Evolutionary conservation across 1,140 invertebrate species (phyloP), one percentile per base, ranked within the genome.

Genomic region (Brachionus angularis): DNA sequence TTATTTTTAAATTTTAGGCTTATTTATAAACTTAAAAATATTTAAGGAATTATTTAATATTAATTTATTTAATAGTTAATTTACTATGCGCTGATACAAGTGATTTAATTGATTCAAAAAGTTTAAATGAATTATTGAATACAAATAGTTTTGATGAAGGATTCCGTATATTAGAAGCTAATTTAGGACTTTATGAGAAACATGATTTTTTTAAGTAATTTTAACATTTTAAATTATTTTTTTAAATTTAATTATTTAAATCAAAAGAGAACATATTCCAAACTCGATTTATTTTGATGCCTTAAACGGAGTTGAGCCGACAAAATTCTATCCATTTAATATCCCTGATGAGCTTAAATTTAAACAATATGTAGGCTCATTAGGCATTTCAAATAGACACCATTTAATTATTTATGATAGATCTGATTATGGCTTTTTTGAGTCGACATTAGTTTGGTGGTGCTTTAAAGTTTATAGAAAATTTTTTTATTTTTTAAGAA

Each of bases 381-480:
- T 70, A 5, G 76, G 76, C 0, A 72, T 76, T 39, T 64, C 61
- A 36, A 67, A 73, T 23, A 49, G 71, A 34, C 33, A 71, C n/a
- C 72, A 73, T 27, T 58, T 76, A 14, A 58, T 76, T 10, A 7
- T 76, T 16, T 76, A 76, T 62, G 73, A 75, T 34, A 42, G 71
- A 14, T 50, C 47, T 14, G 18, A 49, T 7, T 18, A 27, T 49
- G 75, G 76, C 5, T 74, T 73, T 31, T 74, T 74, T 53, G 25
- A 73, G 33, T 74, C 73, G n/a, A 67, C 73, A n/a, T 27, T 75
- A 29, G 74, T 72, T 3, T 76, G 74, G 74, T 76, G 75, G 75
- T 74, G 72, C 33, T 74, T 76, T 21, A 74, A 71, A 55, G 75
- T 75, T 72, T 36, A 36, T 52, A n/a, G 14, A 12, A n/a, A n/a